Evolutionary conservation across 2,797 vertebrate species (phyloP).

Genomic region (Podargus strigoides): DNA sequence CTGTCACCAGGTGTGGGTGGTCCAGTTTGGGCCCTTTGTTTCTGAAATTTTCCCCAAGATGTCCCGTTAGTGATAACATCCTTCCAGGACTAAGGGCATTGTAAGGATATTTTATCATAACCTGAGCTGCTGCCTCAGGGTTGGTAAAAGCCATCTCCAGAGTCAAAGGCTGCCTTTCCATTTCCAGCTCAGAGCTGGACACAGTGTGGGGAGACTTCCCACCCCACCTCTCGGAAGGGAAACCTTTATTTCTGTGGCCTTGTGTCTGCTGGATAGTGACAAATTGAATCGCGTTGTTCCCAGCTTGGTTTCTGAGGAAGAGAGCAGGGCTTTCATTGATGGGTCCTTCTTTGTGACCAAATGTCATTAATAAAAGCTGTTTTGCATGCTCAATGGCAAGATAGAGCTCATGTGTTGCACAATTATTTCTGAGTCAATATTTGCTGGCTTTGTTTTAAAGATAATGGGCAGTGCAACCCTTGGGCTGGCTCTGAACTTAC

Average conservation of each 20-base stretch:
- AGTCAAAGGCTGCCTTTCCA: neutral
- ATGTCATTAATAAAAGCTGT: neutral
- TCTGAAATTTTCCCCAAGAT: neutral
- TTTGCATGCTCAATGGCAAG: neutral
- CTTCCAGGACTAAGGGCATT: neutral
- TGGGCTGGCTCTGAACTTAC: neutral
- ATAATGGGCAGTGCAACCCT: too few relatives aligned
- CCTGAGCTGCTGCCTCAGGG: neutral
- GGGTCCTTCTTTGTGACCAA: neutral
- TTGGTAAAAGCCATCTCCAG: neutral
- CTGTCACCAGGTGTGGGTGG: neutral
- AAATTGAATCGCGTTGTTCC: neutral
- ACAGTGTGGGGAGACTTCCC: neutral
- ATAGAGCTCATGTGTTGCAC: neutral
- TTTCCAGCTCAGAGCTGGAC: neutral
- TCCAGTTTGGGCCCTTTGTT: neutral
- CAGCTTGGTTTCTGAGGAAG: neutral
- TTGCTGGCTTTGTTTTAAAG: neutral
- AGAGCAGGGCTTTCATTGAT: neutral
- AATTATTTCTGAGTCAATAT: neutral
- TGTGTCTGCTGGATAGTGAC: neutral
- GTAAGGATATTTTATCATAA: neutral
- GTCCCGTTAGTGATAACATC: neutral
- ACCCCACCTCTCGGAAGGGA: neutral
- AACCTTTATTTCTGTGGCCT: neutral